These are phyloP conservation scores for Imbricaverruca yamaguchii DNA, from an alignment of 2,888 invertebrate genomes.

Conservation along the genomic window DNA sequence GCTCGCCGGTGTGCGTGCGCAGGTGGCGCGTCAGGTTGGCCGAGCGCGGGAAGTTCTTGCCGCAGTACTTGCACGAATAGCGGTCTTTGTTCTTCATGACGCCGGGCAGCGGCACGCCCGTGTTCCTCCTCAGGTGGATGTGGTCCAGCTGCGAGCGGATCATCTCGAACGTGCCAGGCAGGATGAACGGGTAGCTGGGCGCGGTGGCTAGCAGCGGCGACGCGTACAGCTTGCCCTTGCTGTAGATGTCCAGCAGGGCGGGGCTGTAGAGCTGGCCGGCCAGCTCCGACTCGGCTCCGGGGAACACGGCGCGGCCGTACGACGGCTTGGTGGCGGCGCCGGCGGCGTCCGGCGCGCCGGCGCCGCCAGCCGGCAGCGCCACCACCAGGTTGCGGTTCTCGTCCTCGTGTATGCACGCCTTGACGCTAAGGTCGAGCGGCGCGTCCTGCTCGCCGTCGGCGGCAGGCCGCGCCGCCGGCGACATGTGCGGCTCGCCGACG, in stretches of 20 bases:
- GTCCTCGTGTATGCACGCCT: constrained; percentile 1
- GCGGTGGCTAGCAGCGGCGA: neutral
- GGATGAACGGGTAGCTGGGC: constrained; percentile 1
- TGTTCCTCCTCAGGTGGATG: neutral
- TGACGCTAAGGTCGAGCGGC: constrained; percentile 19
- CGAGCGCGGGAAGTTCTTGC: constrained; percentile 90
- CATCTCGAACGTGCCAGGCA: constrained; percentile 20
- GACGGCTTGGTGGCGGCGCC: neutral
- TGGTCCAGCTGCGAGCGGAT: constrained; percentile 19
- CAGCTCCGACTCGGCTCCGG: neutral
- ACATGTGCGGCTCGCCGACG: constrained; percentile 40
- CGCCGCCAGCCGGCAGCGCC: neutral
- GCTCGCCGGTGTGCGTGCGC: constrained; percentile 95
- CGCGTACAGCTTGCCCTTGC: constrained; percentile 12
- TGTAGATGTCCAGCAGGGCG: neutral
- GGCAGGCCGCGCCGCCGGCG: constrained; percentile 41
- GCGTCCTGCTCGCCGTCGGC: constrained; percentile 41
- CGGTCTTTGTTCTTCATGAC: constrained; percentile 28
- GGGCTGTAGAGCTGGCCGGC: neutral
- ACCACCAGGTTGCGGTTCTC: constrained; percentile 7
- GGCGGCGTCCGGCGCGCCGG: neutral
- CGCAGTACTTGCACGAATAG: constrained; percentile 93
- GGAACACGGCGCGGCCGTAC: neutral
- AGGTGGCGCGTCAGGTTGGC: constrained; percentile 96
- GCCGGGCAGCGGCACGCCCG: neutral